These are phyloP conservation scores for Antigone vipio DNA, from an alignment of 2,113 vertebrate species.

Conservation along the genomic window DNA sequence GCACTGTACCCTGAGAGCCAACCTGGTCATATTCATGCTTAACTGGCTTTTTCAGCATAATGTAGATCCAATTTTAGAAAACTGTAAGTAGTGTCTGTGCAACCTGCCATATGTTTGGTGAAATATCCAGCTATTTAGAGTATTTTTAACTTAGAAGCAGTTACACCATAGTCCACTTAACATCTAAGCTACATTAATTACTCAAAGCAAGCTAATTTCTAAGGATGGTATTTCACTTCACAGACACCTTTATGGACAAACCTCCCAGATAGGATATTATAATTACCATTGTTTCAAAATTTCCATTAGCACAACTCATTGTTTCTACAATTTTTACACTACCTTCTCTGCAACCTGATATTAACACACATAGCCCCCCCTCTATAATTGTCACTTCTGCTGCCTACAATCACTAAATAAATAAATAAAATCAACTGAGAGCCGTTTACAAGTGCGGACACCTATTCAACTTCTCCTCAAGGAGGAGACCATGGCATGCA, in stretches of 20 bases:
- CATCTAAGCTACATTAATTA: accelerated
- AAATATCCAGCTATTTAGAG: neutral
- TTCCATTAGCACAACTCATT: neutral
- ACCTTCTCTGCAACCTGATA: neutral
- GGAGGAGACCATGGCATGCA: neutral
- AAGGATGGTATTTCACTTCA: neutral
- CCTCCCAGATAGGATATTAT: accelerated
- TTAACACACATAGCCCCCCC: accelerated
- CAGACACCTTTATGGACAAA: neutral
- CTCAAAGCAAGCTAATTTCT: neutral
- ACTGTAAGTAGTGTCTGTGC: neutral
- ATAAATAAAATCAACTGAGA: neutral
- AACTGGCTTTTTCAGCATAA: neutral
- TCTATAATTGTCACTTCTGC: neutral
- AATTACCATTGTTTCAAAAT: neutral
- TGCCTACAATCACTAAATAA: neutral
- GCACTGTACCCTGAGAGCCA: accelerated
- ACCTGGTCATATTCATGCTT: accelerated
- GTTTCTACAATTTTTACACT: neutral
- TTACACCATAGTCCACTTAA: neutral
- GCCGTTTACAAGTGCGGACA: accelerated
- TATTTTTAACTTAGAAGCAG: neutral
- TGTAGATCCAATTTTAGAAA: neutral
- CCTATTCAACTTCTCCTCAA: neutral
- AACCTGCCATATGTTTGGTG: neutral